phyloP scores from a whole-genome alignment of 2,113 vertebrate genomes.

The Oceanites oceanicus region DNA sequence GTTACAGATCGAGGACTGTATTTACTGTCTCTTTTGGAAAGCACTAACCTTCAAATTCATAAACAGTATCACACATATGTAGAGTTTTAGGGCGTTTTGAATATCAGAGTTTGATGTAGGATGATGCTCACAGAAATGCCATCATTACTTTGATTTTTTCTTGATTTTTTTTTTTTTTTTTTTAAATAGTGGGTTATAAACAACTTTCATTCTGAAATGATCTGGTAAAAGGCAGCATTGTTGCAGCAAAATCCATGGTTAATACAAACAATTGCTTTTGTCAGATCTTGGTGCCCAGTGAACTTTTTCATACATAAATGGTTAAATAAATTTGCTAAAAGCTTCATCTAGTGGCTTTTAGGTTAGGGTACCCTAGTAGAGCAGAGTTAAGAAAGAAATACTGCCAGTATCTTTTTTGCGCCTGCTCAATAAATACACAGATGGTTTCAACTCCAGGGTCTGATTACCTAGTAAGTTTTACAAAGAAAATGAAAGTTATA shows the following conservation, averaged over 20 bases:
- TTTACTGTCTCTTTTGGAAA: background rate
- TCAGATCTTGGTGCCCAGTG: background rate
- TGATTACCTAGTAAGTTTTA: background rate
- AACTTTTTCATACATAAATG: background rate
- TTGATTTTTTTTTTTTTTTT: no score
- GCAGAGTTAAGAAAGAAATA: background rate
- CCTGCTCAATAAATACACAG: background rate
- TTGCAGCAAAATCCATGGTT: background rate
- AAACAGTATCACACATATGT: fast-evolving
- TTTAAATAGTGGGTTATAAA: background rate
- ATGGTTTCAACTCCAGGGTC: background rate
- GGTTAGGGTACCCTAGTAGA: background rate
- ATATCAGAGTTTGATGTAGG: background rate
- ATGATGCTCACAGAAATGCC: background rate
- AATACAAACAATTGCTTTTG: background rate
- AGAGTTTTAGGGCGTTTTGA: background rate
- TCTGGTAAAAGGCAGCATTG: background rate
- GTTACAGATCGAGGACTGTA: background rate
- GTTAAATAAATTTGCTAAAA: background rate
- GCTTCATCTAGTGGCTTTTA: background rate
- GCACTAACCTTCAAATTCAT: background rate
- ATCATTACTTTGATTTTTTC: background rate
- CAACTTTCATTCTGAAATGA: background rate
- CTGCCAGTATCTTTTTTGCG: background rate
- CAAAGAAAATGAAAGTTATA: background rate